Evolutionary conservation across 2,888 invertebrate species (phyloP), one percentile per base, ranked within the genome.

Genomic region (Choreutis nemorana): DNA sequence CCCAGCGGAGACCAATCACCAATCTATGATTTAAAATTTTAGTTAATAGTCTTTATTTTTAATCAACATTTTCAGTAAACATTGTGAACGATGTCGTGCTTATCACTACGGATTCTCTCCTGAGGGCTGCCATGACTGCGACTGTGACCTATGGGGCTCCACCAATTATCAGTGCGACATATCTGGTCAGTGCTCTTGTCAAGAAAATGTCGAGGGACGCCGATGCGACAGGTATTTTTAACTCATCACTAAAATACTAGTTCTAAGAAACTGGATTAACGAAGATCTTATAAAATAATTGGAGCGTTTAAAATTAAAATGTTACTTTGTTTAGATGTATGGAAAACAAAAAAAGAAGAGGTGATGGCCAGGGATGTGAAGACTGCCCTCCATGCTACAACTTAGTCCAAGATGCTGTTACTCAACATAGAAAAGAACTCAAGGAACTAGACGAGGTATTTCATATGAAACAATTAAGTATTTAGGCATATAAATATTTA

Each of bases 351-450:
- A 89, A 88, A 55, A 90, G 97, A 57, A 85, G 95, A 14, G 56
- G 55, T 0, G 77, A 75, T 14, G 90, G 94, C 38, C 87, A 89
- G 32, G 96, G 95, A 9, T 94, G 94, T 45, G 81, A 90, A 26
- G 88, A 94, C 52, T 99, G 99, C 58, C 95, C 95, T 0, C 86
- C 91, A 6, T 99, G 98, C 65, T 99, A 99, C 65, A 93, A 93
- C 58, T 81, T 99, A 6, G 94, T 99, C 0, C 90, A 92, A 55
- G 89, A 91, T 34, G 90, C 92, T 1, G 93, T 91, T 4, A 86
- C 89, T 50, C 72, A 81, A 5, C 94, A 95, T 50, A 80, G 91
- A 32, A 70, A 60, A 13, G 90, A 91, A 47, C 68, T 97, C 28
- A 75, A 79, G 2, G 86, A 89, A 33, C 81, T 99, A 14, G 86